Base-by-base conservation (phyloP, 2,888 invertebrate species). In the Altica lythri region DNA sequence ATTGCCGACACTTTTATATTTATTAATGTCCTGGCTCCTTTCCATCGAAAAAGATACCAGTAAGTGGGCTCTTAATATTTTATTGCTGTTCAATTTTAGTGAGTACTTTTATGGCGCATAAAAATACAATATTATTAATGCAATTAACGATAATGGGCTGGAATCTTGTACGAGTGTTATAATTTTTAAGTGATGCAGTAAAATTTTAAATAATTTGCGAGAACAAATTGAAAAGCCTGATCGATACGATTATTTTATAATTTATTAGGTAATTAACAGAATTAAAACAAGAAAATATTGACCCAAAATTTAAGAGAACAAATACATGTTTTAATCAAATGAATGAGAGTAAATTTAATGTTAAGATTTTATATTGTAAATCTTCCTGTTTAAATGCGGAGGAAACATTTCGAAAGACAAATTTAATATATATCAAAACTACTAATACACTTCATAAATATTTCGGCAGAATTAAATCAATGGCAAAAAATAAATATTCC, bases 71-170 rank as follows among this genome's bases (percentile, higher is more conserved):
- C 55, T 60, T 55, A 60, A 60, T 57, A 60, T 60, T 60, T 60
- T 60, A 60, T 51, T 40, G 60, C 55, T 57, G 55, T 54, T 60
- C 60, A 60, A 55, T 55, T 60, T 57, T 57, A 60, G 52, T 51
- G 60, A 55, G 57, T 57, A 57, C 48, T 60, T 60, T 60, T 60
- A 60, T 57, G 35, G 47, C 52, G 46, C 57, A 57, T 60, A 57
- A 60, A 60, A 60, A 57, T 57, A 50, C 57, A 55, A 57, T 57
- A 57, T 60, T 60, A 60, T 57, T 60, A 60, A 57, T 55, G 60
- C 45, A 60, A 57, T 60, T 60, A 60, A 53, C 48, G 57, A 52
- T 60, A 60, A 57, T 60, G 60, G 60, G 18, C 45, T 44, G 38
- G 40, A 53, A 48, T 50, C 55, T 43, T 45, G 46, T 44, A 55